Conservation (phyloP, 2,797 vertebrate species). For the Momotus momota region DNA sequence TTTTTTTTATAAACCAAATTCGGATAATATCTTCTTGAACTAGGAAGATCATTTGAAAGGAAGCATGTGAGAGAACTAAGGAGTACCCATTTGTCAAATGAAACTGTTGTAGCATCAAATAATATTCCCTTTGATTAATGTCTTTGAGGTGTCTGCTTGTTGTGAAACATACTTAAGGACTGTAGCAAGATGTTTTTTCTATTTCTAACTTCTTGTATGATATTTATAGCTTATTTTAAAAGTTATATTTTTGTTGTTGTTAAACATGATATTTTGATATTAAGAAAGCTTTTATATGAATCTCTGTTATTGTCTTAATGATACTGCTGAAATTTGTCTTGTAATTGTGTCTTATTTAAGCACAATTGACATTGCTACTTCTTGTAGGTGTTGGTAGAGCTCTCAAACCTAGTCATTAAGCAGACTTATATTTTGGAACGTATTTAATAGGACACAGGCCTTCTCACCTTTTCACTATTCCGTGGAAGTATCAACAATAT, state of each 20-base stretch:
- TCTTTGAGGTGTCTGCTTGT: background rate
- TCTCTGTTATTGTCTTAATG: background rate
- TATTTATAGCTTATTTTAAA: background rate
- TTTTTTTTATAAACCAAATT: background rate
- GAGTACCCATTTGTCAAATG: background rate
- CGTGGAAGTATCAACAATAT: background rate
- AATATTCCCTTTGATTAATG: background rate
- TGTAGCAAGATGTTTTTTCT: background rate
- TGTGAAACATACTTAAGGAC: background rate
- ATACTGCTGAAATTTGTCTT: background rate
- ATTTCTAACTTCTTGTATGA: background rate
- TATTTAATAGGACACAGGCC: background rate
- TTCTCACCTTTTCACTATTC: background rate
- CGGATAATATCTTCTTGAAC: background rate
- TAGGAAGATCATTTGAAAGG: background rate
- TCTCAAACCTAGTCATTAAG: background rate
- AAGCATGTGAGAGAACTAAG: background rate
- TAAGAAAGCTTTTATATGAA: accelerated
- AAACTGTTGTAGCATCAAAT: background rate
- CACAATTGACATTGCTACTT: background rate
- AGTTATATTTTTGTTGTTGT: background rate
- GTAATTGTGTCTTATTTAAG: background rate
- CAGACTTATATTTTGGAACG: background rate
- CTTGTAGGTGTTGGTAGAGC: background rate
- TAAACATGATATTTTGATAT: background rate